Conservation (phyloP, 2,888 invertebrate species). For the Trypoxylon attenuatum region DNA sequence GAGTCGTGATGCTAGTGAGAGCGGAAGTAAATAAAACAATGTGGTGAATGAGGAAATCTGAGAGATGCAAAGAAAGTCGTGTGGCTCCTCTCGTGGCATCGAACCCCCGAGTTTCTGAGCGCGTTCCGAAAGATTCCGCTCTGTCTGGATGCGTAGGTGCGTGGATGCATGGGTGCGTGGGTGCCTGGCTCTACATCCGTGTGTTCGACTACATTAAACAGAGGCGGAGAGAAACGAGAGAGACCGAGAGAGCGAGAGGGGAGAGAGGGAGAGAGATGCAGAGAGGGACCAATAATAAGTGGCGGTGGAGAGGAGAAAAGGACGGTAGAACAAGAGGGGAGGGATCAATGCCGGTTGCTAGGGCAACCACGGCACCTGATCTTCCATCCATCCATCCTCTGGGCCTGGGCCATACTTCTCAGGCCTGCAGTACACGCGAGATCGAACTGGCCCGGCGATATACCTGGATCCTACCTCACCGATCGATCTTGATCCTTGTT, state of each 20-base stretch:
- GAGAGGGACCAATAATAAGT: conserved; percentile 36
- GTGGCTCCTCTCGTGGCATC: no score
- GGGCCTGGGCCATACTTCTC: conserved; percentile 55
- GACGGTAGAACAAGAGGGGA: conserved; percentile 61
- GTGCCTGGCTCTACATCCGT: conserved; percentile 6
- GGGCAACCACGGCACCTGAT: conserved; percentile 71
- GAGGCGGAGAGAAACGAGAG: neutral
- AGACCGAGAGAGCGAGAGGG: neutral
- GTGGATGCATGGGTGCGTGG: conserved; percentile 3
- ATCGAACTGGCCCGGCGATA: conserved; percentile 38
- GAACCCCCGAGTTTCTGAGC: no score
- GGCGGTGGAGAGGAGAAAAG: conserved; percentile 39
- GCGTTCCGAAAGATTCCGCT: no score
- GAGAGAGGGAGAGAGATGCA: neutral
- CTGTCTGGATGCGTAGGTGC: neutral
- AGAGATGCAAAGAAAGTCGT: no score
- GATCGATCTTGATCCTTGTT: no score
- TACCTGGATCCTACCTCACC: no score
- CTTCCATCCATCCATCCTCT: conserved; percentile 64
- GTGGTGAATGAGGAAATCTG: no score
- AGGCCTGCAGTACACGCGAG: conserved; percentile 35
- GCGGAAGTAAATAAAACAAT: no score
- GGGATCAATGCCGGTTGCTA: conserved; percentile 73
- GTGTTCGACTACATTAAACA: neutral
- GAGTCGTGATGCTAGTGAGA: no score